These are phyloP conservation scores for Smutsia gigantea DNA, from an alignment of 2,797 vertebrate genomes.

Conservation along the genomic window DNA sequence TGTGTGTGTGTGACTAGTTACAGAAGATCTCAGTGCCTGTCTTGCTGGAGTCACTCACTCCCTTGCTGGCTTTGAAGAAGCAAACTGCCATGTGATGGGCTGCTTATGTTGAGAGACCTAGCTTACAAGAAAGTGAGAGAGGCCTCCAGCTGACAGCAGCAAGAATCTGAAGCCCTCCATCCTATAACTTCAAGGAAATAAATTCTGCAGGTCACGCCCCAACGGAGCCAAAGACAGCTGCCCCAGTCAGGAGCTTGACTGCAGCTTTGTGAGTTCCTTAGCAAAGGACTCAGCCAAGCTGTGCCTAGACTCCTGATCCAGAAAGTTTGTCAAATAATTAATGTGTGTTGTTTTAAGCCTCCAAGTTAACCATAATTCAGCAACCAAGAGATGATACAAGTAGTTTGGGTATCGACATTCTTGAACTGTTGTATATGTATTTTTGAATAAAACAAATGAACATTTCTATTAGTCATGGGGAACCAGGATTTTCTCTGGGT, in stretches of 20 bases:
- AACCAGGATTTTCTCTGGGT: neutral
- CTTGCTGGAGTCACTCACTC: neutral
- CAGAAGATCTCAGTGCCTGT: neutral
- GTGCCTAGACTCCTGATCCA: neutral
- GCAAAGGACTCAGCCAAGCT: neutral
- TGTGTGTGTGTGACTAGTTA: neutral
- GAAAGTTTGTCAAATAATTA: neutral
- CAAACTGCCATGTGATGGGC: neutral
- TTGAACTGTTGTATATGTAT: neutral
- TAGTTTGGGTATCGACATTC: neutral
- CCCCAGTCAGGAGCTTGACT: neutral
- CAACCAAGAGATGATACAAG: neutral
- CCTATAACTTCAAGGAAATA: neutral
- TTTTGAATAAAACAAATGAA: neutral
- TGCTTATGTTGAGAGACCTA: neutral
- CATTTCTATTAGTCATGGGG: neutral
- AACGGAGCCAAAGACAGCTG: neutral
- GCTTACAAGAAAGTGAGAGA: neutral
- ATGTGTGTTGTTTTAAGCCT: neutral
- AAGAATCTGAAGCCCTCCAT: neutral
- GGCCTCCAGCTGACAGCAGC: neutral
- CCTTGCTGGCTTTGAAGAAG: neutral
- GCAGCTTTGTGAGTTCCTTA: neutral
- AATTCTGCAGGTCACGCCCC: neutral
- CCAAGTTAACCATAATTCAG: neutral